Conservation (phyloP, 2,113 vertebrate species). For the Scomber colias region DNA sequence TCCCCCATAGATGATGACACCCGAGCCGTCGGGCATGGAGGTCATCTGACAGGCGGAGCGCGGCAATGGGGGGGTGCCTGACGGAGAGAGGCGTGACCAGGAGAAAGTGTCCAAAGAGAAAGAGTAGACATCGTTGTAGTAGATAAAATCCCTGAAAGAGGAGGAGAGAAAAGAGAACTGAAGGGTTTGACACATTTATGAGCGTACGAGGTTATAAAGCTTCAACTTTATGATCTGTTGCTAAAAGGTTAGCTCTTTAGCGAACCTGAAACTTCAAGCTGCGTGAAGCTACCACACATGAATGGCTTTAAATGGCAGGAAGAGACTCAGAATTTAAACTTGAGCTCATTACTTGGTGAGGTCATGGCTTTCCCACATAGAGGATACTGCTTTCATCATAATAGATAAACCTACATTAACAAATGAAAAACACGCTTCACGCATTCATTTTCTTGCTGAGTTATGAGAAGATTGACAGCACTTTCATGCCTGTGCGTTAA, state of each 20-base stretch:
- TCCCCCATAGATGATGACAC: conserved; percentile 92
- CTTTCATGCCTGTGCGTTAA: too few species aligned
- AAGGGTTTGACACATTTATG: neutral
- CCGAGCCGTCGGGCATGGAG: conserved; percentile 84
- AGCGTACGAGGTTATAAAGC: too few species aligned
- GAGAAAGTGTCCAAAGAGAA: conserved; percentile 93
- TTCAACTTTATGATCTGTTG: neutral
- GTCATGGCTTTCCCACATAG: too few species aligned
- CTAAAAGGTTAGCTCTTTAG: neutral
- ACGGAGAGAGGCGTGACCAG: conserved; percentile 89
- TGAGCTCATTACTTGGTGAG: neutral
- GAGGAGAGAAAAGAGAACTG: neutral
- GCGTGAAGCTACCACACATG: neutral
- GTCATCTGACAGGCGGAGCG: conserved; percentile 93
- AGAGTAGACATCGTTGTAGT: conserved; percentile 92
- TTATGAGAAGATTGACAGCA: too few species aligned
- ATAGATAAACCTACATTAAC: too few species aligned
- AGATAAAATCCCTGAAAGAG: conserved; percentile 92
- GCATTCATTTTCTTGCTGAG: too few species aligned
- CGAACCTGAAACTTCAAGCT: neutral
- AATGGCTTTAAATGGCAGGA: neutral
- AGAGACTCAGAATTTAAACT: neutral
- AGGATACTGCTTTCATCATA: too few species aligned
- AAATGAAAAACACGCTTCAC: too few species aligned
- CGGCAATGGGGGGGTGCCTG: conserved; percentile 86